Evolutionary conservation across 2,888 invertebrate species (phyloP), one percentile per base, ranked within the genome.

Genomic region (Lepetodrilus schrolli): DNA sequence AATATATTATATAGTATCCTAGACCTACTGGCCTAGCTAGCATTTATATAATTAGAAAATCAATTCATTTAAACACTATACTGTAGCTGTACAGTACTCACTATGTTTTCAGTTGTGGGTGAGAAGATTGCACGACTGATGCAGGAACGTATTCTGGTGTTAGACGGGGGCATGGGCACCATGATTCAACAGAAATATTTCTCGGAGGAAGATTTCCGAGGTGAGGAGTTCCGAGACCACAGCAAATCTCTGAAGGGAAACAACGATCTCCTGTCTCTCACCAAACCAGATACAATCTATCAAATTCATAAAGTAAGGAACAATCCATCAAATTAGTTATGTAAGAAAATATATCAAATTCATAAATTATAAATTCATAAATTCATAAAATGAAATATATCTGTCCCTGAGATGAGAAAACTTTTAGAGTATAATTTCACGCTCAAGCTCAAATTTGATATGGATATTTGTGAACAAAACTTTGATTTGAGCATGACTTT

Each of bases 101-200:
- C 36, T 74, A 4, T 66, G 50, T 66, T 68, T 78, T 8, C 72
- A 85, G 84, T 73, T 50, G 36, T 82, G 4, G 71, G 47, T 71
- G 51, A 74, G 58, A 71, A 74, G 65, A 77, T 87, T 36, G 76
- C 76, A 8, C 70, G 70, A 2, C 85, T 86, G 5, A 73, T 91
- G 66, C 80, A 82, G 74, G 81, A 91, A 72, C 85, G 92, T 34
- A 92, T 92, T 72, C 88, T 92, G 87, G 88, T 92, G 20, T 90
- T 92, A 79, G 92, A 92, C 88, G 92, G 93, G 37, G 93, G 92
- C 7, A 93, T 93, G 93, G 93, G 93, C n/a, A 93, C 93, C 4
- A 93, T 93, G 93, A 92, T 93, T 68, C 91, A 93, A 81, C 83
- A 88, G 69, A 88, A 91, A 70, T 84, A 87, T 65, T 86, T 93